Evolutionary conservation across 1,140 invertebrate species (phyloP).

Genomic region (Stratiolaelaps scimitus): DNA sequence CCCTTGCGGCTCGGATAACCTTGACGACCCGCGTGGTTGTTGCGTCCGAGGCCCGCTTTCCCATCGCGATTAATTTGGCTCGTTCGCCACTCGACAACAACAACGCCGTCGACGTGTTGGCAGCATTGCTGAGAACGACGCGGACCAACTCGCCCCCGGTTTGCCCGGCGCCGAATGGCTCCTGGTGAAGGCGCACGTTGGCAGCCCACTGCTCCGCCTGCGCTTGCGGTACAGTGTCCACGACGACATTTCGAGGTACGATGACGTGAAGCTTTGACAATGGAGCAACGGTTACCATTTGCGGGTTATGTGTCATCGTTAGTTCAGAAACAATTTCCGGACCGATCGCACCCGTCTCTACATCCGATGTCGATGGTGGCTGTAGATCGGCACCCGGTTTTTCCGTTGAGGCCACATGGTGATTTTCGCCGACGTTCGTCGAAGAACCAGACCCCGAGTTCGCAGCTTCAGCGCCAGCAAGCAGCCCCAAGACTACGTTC

Average conservation of each 20-base stretch:
- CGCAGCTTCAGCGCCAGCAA: neutral
- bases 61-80: neutral
- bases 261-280: neutral
- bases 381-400: neutral
- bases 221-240: neutral
- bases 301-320: constrained; percentile 17
- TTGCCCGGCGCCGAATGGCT: neutral
- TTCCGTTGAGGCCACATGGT: neutral
- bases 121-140: constrained; percentile 4
- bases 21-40: no score
- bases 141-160: neutral
- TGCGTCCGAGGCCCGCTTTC: neutral
- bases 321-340: neutral
- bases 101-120: neutral
- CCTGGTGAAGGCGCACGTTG: neutral
- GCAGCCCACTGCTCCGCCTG: neutral
- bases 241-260: neutral
- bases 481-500: neutral
- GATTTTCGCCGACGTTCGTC: no score
- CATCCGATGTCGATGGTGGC: neutral
- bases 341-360: neutral
- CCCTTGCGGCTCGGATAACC: no score
- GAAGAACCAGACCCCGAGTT: neutral
- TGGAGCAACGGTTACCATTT: constrained; percentile 1
- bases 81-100: constrained; percentile 9